Conservation (phyloP, 1,140 invertebrate genomes). For the Drosophila funebris region DNA sequence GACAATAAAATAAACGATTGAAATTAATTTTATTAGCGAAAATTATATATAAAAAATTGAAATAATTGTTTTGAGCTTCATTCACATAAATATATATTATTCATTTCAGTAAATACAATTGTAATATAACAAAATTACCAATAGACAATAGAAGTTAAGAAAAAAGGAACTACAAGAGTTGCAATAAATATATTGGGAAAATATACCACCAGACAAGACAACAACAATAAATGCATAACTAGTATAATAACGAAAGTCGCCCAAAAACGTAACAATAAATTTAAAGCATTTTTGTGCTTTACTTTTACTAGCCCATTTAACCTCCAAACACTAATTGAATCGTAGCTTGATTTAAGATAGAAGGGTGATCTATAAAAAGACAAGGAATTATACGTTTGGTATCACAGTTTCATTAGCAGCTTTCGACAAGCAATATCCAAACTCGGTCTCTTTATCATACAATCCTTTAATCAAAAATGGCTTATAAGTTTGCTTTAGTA, state of each 20-base stretch:
- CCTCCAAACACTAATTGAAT: slow-evolving; percentile 60
- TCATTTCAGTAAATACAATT: too few relatives aligned
- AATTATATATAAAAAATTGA: too few relatives aligned
- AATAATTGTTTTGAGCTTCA: too few relatives aligned
- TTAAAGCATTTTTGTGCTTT: slow-evolving; percentile 13
- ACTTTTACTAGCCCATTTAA: slow-evolving; percentile 70
- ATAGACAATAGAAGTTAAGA: too few relatives aligned
- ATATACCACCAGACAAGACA: too few relatives aligned
- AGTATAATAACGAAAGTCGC: neutral
- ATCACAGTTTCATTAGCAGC: slow-evolving; percentile 57
- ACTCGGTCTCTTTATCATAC: neutral
- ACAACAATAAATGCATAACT: neutral
- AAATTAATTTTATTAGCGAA: too few relatives aligned
- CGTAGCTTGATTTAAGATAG: slow-evolving; percentile 30
- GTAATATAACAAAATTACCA: too few relatives aligned
- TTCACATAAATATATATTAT: too few relatives aligned
- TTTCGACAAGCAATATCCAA: slow-evolving; percentile 39
- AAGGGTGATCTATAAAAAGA: slow-evolving; percentile 59
- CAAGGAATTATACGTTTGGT: slow-evolving; percentile 8
- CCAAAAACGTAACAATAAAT: neutral
- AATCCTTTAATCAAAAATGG: slow-evolving; percentile 28
- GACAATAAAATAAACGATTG: too few relatives aligned
- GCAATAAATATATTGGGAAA: too few relatives aligned
- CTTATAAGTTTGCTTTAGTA: slow-evolving; percentile 40
- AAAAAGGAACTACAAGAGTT: too few relatives aligned